Percentiles rank a stretch among this genome's conserved stretches.
Conservation (phyloP, 1,140 invertebrate species). For the Diploscapter pachys region DNA sequence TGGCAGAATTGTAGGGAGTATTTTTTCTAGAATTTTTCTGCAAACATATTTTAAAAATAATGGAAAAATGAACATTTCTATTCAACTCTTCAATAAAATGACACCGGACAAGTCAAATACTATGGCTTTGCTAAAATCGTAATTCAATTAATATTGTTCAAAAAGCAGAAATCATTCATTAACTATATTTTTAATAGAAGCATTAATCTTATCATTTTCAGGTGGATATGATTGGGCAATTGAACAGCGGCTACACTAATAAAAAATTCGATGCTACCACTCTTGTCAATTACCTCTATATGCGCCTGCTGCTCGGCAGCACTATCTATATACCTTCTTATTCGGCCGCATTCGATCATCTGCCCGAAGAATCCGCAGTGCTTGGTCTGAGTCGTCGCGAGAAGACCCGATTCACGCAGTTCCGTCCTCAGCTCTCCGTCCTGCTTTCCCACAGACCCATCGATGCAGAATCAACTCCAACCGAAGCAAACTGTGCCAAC, state of each 20-base stretch:
- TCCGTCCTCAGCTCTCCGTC: not conserved
- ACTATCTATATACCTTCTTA: slow-evolving; percentile 22
- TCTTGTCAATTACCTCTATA: slow-evolving; percentile 39
- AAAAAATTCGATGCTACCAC: not conserved
- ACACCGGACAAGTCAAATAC: not conserved
- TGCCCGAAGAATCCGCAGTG: slow-evolving; percentile 6
- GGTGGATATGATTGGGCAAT: slow-evolving; percentile 12
- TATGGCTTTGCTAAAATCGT: no score
- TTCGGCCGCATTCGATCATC: not conserved
- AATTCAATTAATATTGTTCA: not conserved
- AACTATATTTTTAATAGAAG: not conserved
- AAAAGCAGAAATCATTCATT: not conserved
- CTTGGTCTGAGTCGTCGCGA: slow-evolving; percentile 6
- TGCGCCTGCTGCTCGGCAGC: slow-evolving; percentile 27
- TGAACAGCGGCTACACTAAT: slow-evolving; percentile 2
- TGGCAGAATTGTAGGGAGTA: no score
- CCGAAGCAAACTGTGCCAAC: slow-evolving; percentile 11
- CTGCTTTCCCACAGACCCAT: slow-evolving; percentile 17
- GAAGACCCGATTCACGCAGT: not conserved
- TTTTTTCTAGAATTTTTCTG: no score
- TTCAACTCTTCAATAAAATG: not conserved
- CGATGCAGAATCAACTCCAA: slow-evolving; percentile 7
- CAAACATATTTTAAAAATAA: no score
- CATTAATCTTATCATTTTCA: slow-evolving; percentile 1
- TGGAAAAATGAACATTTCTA: no score